Base-by-base conservation (phyloP, 1,140 invertebrate species). In the Mercenaria mercenaria region DNA sequence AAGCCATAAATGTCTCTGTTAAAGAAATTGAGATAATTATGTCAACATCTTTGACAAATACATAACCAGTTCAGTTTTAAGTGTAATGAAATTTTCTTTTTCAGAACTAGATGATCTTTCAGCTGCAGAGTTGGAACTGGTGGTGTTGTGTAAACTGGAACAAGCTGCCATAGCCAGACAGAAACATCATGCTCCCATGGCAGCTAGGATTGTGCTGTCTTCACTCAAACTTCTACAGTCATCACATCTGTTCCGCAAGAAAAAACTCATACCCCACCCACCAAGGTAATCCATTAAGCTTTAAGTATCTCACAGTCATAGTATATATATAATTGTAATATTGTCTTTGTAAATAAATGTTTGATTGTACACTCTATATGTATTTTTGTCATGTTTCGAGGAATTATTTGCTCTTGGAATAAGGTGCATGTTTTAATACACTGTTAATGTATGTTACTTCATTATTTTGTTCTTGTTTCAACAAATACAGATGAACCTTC, bases 41-140 rank as follows among this genome's bases (percentile, higher is more conserved):
- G n/a, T n/a, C n/a, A n/a, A n/a, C n/a, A n/a, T n/a, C n/a, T n/a
- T n/a, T n/a, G n/a, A n/a, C n/a, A n/a, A n/a, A n/a, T n/a, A n/a
- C n/a, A n/a, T n/a, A n/a, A n/a, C n/a, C n/a, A n/a, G n/a, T n/a
- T n/a, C n/a, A n/a, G n/a, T n/a, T n/a, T n/a, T n/a, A n/a, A n/a
- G n/a, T n/a, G n/a, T n/a, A n/a, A n/a, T n/a, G n/a, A n/a, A n/a
- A n/a, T n/a, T n/a, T n/a, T n/a, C n/a, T 64, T 43, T 64, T 90
- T 13, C 91, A 95, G 95, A 94, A 59, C 29, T 93, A 37, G 85
- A 92, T n/a, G 61, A 80, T 15, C 72, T 95, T 77, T 83, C 92
- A n/a, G 94, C 95, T 13, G 93, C 94, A n/a, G 95, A 96, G 84
- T 87, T 95, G n/a, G 95, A 96, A 90, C 88, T 96, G 34, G 93